Evolutionary conservation across 2,888 invertebrate species (phyloP).

Genomic region (Synanthedon myopaeformis): DNA sequence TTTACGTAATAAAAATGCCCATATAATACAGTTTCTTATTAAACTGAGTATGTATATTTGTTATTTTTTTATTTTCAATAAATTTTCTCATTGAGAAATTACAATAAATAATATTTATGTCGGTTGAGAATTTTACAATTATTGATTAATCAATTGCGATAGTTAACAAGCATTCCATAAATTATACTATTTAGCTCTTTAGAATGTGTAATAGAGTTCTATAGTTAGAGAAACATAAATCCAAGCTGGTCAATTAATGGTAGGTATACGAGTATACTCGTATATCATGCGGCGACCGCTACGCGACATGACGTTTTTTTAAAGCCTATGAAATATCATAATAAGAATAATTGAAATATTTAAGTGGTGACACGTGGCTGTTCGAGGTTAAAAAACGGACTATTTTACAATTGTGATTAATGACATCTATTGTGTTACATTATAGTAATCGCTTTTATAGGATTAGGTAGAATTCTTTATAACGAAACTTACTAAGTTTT

Average conservation of each 20-base stretch:
- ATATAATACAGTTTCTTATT: too few relatives aligned
- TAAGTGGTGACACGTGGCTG: slow-evolving; percentile 41
- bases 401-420: slow-evolving; percentile 14
- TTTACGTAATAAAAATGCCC: too few relatives aligned
- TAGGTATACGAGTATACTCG: too few relatives aligned
- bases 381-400: slow-evolving; percentile 11
- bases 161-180: not conserved
- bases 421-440: slow-evolving; percentile 4
- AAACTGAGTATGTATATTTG: too few relatives aligned
- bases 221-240: slow-evolving; percentile 3
- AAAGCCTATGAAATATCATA: slow-evolving; percentile 36
- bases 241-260: slow-evolving; percentile 5
- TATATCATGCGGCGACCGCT: too few relatives aligned
- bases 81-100: too few relatives aligned
- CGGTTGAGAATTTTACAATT: not conserved
- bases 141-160: not conserved
- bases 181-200: not conserved
- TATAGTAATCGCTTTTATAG: not conserved
- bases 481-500: too few relatives aligned
- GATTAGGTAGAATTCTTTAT: not conserved
- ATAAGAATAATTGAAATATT: slow-evolving; percentile 55
- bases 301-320: slow-evolving; percentile 5
- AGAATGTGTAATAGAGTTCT: not conserved
- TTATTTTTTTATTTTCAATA: too few relatives aligned
- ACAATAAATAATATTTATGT: too few relatives aligned